These are phyloP conservation scores for Zaprionus vittiger DNA, from an alignment of 1,140 invertebrate genomes.

Conservation along the genomic window DNA sequence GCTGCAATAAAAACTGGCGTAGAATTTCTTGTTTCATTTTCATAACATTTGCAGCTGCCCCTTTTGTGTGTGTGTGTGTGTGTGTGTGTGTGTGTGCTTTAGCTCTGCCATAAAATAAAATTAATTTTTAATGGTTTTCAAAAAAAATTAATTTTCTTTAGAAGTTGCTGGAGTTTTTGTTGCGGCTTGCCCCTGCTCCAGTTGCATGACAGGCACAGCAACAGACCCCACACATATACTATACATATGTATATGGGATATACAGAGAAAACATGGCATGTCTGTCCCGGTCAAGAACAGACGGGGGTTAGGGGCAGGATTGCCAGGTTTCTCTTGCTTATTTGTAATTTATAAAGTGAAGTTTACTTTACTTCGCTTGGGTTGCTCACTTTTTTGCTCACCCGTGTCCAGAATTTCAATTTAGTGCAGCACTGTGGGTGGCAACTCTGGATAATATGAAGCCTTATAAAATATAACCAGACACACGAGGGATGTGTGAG, in stretches of 20 bases:
- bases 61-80: slow-evolving; percentile 25
- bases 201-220: slow-evolving; percentile 40
- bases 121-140: slow-evolving; percentile 80
- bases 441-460: slow-evolving; percentile 38
- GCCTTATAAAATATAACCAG: slow-evolving; percentile 50
- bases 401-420: slow-evolving; percentile 44
- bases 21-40: slow-evolving; percentile 50
- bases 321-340: slow-evolving; percentile 57
- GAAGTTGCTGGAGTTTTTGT: slow-evolving; percentile 57
- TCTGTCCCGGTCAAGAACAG: slow-evolving; percentile 27
- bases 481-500: slow-evolving; percentile 8
- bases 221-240: slow-evolving; percentile 1
- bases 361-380: slow-evolving; percentile 57
- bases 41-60: slow-evolving; percentile 59
- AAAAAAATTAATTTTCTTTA: slow-evolving; percentile 82
- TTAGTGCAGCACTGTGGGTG: slow-evolving; percentile 39
- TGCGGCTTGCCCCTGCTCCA: slow-evolving; percentile 35
- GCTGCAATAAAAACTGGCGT: slow-evolving; percentile 52
- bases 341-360: slow-evolving; percentile 80
- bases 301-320: slow-evolving; percentile 6
- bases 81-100: slow-evolving; percentile 22
- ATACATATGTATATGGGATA: slow-evolving; percentile 1
- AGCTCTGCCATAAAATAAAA: slow-evolving; percentile 69
- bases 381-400: slow-evolving; percentile 32
- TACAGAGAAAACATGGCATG: neutral